phyloP scores from a whole-genome alignment of 2,888 invertebrate species.

The Hydropsyche betteni region DNA sequence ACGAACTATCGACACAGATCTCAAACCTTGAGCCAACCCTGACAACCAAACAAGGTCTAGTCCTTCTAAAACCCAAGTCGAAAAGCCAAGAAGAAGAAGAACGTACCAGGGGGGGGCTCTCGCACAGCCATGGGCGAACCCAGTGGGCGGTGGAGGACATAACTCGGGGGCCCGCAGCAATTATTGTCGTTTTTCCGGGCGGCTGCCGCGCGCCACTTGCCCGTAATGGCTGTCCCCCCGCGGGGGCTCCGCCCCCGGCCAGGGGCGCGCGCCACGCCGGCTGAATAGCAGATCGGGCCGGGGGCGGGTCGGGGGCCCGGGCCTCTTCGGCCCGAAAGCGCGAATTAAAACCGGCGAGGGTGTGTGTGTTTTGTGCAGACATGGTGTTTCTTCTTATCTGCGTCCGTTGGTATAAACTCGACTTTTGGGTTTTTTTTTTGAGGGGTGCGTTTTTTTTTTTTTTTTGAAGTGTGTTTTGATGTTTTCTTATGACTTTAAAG shows the following conservation, averaged over 20 bases:
- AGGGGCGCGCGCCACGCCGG: constrained; percentile 36
- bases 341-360: constrained; percentile 25
- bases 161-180: constrained; percentile 54
- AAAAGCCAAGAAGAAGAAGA: constrained; percentile 30
- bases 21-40: too few relatives aligned
- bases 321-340: constrained; percentile 1
- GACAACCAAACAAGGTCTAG: not conserved
- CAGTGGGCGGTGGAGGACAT: constrained; percentile 32
- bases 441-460: too few relatives aligned
- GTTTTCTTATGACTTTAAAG: too few relatives aligned
- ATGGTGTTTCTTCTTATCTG: too few relatives aligned
- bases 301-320: not conserved
- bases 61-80: constrained; percentile 26
- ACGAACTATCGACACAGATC: too few relatives aligned
- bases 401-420: too few relatives aligned
- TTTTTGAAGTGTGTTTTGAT: too few relatives aligned
- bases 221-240: constrained; percentile 63
- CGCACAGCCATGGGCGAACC: not conserved
- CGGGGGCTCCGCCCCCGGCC: constrained; percentile 16
- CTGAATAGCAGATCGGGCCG: constrained; percentile 35
- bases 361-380: not conserved
- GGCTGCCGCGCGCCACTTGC: constrained; percentile 70
- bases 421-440: too few relatives aligned
- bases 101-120: not conserved
- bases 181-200: constrained; percentile 62